Evolutionary conservation across 2,113 vertebrate genomes (phyloP), one percentile per base, ranked within the genome.

Genomic region (Pimephales promelas): DNA sequence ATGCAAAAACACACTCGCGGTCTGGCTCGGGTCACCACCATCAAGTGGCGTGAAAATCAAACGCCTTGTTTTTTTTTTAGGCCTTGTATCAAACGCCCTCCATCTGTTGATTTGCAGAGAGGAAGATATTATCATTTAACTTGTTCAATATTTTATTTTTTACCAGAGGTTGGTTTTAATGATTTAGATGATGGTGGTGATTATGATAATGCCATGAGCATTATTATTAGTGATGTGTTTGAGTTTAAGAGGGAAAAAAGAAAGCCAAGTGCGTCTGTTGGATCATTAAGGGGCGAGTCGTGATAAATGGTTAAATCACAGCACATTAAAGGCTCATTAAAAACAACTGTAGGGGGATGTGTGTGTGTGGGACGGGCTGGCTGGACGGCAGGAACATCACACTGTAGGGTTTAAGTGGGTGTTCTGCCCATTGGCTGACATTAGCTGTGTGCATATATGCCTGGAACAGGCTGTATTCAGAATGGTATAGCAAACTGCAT

Each of bases 271-370:
- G 83, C 85, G 64, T 78, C 79, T 66, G 81, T 84, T 86, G 83
- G 64, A 79, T 87, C 80, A 72, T 88, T 88, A 87, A 88, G 84
- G 76, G 70, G 70, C 62, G 81, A 83, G 85, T 82, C 77, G 85
- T 87, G 87, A 88, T 88, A 62, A 88, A 88, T 88, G 83, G 81
- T 57, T 61, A 68, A 83, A 88, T 81, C 84, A 57, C 71, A 88
- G 84, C 81, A 88, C 87, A 88, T 88, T 88, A 88, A 88, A 87
- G 81, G 57, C 71, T 85, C 87, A 79, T 88, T 88, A 88, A 86
- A 83, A 61, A 74, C 52, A 68, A 83, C 87, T 86, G 45, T 71
- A 80, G 83, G 76, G 87, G 70, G 52, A 57, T 26, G 28, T 43
- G 81, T 83, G 49, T 88, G 82, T 66, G 66, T 64, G 82, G 47